Base-by-base conservation (phyloP, 2,797 vertebrate genomes). In the Gorsachius magnificus region DNA sequence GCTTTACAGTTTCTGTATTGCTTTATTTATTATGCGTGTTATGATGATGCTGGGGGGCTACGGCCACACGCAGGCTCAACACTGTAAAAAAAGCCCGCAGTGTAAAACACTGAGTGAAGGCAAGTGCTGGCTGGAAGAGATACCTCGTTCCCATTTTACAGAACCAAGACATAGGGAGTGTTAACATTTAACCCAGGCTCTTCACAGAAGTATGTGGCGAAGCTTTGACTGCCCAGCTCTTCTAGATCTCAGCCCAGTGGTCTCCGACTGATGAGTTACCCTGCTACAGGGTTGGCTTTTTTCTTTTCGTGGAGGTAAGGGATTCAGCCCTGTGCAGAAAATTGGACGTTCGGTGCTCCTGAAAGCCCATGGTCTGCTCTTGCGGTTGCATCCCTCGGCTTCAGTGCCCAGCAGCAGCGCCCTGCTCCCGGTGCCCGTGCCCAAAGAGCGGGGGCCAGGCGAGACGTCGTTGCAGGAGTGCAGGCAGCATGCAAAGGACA, bases 1-100 rank as follows among this genome's bases (percentile, higher is more conserved):
- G 64, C 57, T 94, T 90, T 92, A 89, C 71, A 68, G 56, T 93
- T 93, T 84, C 64, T 85, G 7, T 89, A 68, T 85, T 80, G 54
- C 83, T 94, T 85, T 90, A 94, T 91, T 95, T 96, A 89, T 86
- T 90, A 71, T 50, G 70, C 16, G 1, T 38, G 11, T 68, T 89
- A 70, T 7, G 5, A n/a, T 60, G 92, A 64, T 89, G 54, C 41
- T 58, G 84, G 80, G 57, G 69, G 71, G 68, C 75, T 83, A 54
- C 76, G 93, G 82, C 61, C 76, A 36, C 0, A 0, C 0, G 0
- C 38, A 58, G 31, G 45, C 90, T 80, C 8, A 0, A 60, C 41
- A 2, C n/a, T 89, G 75, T 88, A 36, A 63, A 95, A 95, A 36
- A 78, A 83, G 78, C 72, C 50, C 83, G 35, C 86, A 61, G 57